phyloP scores from a whole-genome alignment of 2,888 invertebrate genomes.

The Noctua janthina region DNA sequence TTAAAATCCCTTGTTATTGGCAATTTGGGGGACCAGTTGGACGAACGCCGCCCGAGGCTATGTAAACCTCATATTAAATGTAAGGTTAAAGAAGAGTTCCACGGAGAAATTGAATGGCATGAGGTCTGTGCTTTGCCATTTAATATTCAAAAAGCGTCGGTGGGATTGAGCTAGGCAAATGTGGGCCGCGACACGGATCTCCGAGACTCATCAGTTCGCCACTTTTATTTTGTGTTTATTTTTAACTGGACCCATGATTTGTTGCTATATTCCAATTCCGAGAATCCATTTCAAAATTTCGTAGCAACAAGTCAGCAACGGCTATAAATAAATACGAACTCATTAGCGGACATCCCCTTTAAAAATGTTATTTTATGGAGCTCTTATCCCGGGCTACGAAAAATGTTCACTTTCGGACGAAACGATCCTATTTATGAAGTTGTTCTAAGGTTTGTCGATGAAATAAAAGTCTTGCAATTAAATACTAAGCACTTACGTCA shows the following conservation, averaged over 20 bases:
- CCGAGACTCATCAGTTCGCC: slow-evolving; percentile 71
- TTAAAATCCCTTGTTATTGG: slow-evolving; percentile 63
- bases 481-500: slow-evolving; percentile 38
- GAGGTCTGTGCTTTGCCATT: slow-evolving; percentile 75
- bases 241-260: slow-evolving; percentile 57
- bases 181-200: slow-evolving; percentile 86
- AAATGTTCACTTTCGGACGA: slow-evolving; percentile 7
- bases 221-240: slow-evolving; percentile 70
- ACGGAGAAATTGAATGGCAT: slow-evolving; percentile 83
- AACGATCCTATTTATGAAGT: not conserved
- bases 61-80: slow-evolving; percentile 75
- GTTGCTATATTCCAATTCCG: slow-evolving; percentile 9
- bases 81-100: slow-evolving; percentile 72
- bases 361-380: slow-evolving; percentile 25
- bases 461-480: slow-evolving; percentile 45
- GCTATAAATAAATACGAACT: slow-evolving; percentile 30
- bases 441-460: slow-evolving; percentile 13
- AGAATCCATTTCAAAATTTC: slow-evolving; percentile 16
- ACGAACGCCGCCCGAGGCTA: slow-evolving; percentile 65
- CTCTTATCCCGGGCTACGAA: not conserved
- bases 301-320: slow-evolving; percentile 11
- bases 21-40: slow-evolving; percentile 68
- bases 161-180: slow-evolving; percentile 83
- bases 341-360: slow-evolving; percentile 26
- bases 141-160: slow-evolving; percentile 86